Percentiles rank a stretch among this genome's conserved stretches.
These are phyloP conservation scores for Anarhynchus alexandrinus DNA, from an alignment of 2,113 vertebrate species.

Conservation along the genomic window DNA sequence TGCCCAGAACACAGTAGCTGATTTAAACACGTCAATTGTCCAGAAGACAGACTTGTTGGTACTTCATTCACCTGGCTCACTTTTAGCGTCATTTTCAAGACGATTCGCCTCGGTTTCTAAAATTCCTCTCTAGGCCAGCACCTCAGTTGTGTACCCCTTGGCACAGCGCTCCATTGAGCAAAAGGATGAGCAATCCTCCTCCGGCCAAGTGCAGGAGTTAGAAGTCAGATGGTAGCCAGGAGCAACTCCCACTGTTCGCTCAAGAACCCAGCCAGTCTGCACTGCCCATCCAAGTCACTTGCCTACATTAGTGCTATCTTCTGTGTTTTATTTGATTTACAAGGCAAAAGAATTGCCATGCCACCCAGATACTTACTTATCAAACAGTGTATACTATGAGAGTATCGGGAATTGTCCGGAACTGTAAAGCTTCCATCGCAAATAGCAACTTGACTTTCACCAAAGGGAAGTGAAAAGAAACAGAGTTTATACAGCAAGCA, in stretches of 20 bases:
- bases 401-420: slow-evolving; percentile 93
- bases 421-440: slow-evolving; percentile 95
- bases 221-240: not conserved
- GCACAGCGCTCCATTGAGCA: rapidly evolving
- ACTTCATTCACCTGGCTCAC: too few relatives aligned
- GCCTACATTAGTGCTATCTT: rapidly evolving
- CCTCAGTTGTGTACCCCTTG: too few relatives aligned
- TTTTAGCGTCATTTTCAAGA: rapidly evolving
- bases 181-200: not conserved
- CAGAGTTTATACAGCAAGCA: slow-evolving; percentile 99
- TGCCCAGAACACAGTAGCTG: not conserved
- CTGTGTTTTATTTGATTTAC: not conserved
- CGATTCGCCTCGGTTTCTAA: not conserved
- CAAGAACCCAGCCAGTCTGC: not conserved
- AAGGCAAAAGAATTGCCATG: too few relatives aligned
- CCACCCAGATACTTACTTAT: slow-evolving; percentile 84
- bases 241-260: not conserved
- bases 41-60: too few relatives aligned
- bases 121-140: not conserved
- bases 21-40: not conserved
- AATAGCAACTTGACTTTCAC: slow-evolving; percentile 98
- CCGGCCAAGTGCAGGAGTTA: not conserved
- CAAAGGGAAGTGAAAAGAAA: slow-evolving; percentile 97
- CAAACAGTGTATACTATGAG: slow-evolving; percentile 87
- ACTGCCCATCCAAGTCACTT: not conserved